Base-by-base conservation (phyloP, 2,113 vertebrate genomes). In the Grammomys dolichurus region DNA sequence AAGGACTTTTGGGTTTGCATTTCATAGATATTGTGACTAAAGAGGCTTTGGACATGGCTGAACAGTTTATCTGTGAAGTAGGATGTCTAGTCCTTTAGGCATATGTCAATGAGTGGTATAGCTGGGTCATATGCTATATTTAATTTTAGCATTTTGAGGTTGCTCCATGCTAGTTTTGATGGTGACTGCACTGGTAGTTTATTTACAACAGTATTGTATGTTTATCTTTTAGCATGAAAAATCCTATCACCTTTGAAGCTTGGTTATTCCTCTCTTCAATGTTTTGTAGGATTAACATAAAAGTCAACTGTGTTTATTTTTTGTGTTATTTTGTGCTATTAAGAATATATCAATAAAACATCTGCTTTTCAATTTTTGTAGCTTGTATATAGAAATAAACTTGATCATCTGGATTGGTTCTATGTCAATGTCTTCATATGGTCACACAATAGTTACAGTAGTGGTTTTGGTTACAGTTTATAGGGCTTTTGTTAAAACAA, bases 241-340 rank as follows among this genome's bases (percentile, higher is more conserved):
- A 51, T 89, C 24, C 48, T 40, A 63, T 43, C 22, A 54, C 80
- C 48, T 81, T 75, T 60, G 87, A 54, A 51, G 0, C 87, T 76
- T 96, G 13, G 12, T 78, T 56, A 60, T 58, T 89, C 40, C n/a
- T 97, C 7, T 93, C 24, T 77, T 28, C 31, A 92, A 36, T n/a
- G 7, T 77, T 94, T 90, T 86, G 7, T 76, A 14, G 40, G 75
- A 75, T 86, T 36, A 75, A 3, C 58, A 7, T 95, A 26, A 14
- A 69, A 6, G 5, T 70, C 3, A 85, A 85, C 33, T 56, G 20
- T 70, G 36, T 81, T 65, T 81, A 60, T 90, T 58, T 86, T 65
- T 10, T 70, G 69, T 87, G 17, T 76, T 76, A 17, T 40, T 67
- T 60, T 89, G 24, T 73, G 12, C 6, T 92, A 43, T 54, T 90